Evolutionary conservation across 2,113 vertebrate species (phyloP).

Genomic region (Bos taurus): ARS-UCD2.0 NC_037350.1:45164501-45165000

Average conservation of each 20-base stretch:
- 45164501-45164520: slow-evolving; percentile 22
- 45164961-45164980: slow-evolving; percentile 26
- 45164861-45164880: neutral
- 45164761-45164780: neutral
- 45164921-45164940: slow-evolving; percentile 38
- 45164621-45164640: neutral
- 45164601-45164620: neutral
- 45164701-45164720: neutral
- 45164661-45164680: neutral
- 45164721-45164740: neutral
- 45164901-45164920: neutral
- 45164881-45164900: neutral
- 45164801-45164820: neutral
- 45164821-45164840: slow-evolving; percentile 14
- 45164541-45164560: slow-evolving; percentile 10
- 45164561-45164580: slow-evolving; percentile 5
- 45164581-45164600: neutral
- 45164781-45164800: neutral
- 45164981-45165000: slow-evolving; percentile 50
- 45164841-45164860: neutral
- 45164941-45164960: slow-evolving; percentile 36
- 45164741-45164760: neutral
- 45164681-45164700: neutral
- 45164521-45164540: neutral
- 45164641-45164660: neutral